Evolutionary conservation across 2,888 invertebrate species (phyloP), one percentile per base, ranked within the genome.

Genomic region (Apocheima hispidaria): DNA sequence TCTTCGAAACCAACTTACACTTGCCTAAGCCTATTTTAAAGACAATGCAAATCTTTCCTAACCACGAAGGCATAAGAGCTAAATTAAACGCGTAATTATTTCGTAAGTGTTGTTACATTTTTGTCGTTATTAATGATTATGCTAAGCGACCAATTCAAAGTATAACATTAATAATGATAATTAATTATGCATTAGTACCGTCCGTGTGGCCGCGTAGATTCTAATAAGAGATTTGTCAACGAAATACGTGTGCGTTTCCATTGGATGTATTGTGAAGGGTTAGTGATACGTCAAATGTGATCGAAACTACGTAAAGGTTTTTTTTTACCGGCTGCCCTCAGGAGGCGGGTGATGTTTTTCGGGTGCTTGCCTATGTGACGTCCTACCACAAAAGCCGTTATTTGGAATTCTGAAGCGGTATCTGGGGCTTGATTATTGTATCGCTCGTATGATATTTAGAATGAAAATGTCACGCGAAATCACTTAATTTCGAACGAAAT

Each of bases 191-290:
- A 84, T 88, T 81, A 86, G 81, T 66, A 63, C 82, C 52, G 75
- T 69, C 81, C 86, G 86, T 88, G 90, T 86, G 90, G 88, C 82
- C 81, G 71, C 65, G 63, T 70, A 69, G 72, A 82, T 79, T 70
- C 81, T 86, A 87, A 85, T 84, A 84, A 83, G 82, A 87, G 85
- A 87, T 87, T 89, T 90, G 90, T 89, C 89, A 87, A 84, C 83
- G 79, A 84, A 86, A 78, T 74, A 60, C 38, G 51, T 16, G 69
- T 44, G 50, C 44, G 82, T 83, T 66, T 81, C 80, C 90, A 82
- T 79, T 80, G 71, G 62, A 33, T 14, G 16, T 18, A 0, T 30
- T n/a, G n/a, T n/a, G n/a, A n/a, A n/a, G n/a, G n/a, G n/a, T n/a
- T n/a, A n/a, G n/a, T n/a, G n/a, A n/a, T n/a, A n/a, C n/a, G n/a